Base-by-base conservation (phyloP, 1,140 invertebrate genomes). In the Drosophila pallidifrons region DNA sequence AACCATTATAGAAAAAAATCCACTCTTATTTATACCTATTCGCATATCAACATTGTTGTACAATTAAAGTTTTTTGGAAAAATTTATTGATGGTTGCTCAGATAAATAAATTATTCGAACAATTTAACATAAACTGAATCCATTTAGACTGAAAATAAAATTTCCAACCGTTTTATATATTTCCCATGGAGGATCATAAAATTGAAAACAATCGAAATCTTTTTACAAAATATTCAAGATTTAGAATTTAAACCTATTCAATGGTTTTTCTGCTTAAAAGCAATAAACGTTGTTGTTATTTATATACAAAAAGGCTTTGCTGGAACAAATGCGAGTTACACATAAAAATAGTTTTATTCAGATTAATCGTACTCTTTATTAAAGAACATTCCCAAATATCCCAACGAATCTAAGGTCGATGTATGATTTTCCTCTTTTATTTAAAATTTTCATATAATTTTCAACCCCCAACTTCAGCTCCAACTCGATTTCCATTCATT, bases 401-500 rank as follows among this genome's bases (percentile, higher is more conserved):
- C 51, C 28, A 52, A 32, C 5, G 32, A 32, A 52, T 13, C 2
- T n/a, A 52, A 11, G n/a, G 1, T 0, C 5, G n/a, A 32, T 30
- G 5, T 52, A 52, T 52, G 30, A 52, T 88, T 79, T 70, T 73
- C 64, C 57, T 90, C 83, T 88, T 86, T 82, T 86, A 88, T 86
- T 86, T 82, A 86, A 86, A 86, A 83, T 79, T 79, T 73, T 73
- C 59, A 77, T 70, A 80, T 77, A 47, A 55, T 43, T 70, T 59
- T 75, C 76, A 54, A 65, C 54, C 64, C 59, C 46, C 67, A 55
- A 71, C 77, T n/a, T 57, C 32, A 20, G 41, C 15, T 51, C 54
- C 46, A 51, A 45, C 72, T 57, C 13, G n/a, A 15, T 11, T 11
- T 3, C 35, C 35, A 8, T 79, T 66, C 75, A 85, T 55, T 75